phyloP scores from a whole-genome alignment of 1,140 invertebrate species.

The Drosophila virilis region DNA sequence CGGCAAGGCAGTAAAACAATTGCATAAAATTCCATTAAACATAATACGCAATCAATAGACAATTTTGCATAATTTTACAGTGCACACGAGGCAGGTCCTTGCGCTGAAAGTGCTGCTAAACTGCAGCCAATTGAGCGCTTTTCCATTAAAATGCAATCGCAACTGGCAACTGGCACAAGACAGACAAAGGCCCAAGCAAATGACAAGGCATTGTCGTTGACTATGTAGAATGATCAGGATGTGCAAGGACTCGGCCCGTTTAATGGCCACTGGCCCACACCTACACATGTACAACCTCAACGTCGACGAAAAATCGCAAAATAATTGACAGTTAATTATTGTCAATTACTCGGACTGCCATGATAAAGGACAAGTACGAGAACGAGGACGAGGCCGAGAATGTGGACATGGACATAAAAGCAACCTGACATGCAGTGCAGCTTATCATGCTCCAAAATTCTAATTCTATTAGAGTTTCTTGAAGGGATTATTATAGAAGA shows the following conservation, averaged over 20 bases:
- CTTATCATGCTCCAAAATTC: background rate
- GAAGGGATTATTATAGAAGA: too few species aligned
- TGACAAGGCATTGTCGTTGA: conserved; percentile 55
- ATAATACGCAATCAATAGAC: conserved; percentile 69
- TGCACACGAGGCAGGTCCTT: conserved; percentile 41
- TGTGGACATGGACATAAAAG: conserved; percentile 1
- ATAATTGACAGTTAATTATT: conserved; percentile 81
- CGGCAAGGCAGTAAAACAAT: conserved; percentile 51
- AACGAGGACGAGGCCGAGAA: background rate
- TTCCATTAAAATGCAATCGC: conserved; percentile 63
- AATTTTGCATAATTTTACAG: conserved; percentile 68
- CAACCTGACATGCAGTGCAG: conserved; percentile 13
- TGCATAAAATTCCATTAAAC: conserved; percentile 71
- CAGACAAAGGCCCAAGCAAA: conserved; percentile 27
- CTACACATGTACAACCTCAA: conserved; percentile 14
- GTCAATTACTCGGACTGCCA: conserved; percentile 63
- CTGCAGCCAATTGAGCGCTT: conserved; percentile 61
- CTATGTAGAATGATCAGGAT: conserved; percentile 29
- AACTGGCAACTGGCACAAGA: conserved; percentile 20
- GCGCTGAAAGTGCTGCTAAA: conserved; percentile 55
- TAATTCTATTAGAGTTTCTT: background rate
- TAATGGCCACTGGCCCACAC: conserved; percentile 4
- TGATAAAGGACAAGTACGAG: background rate
- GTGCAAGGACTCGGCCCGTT: conserved; percentile 9
- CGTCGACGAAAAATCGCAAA: conserved; percentile 66